Evolutionary conservation across 1,140 invertebrate species (phyloP).

Genomic region (Marisa cornuarietis): DNA sequence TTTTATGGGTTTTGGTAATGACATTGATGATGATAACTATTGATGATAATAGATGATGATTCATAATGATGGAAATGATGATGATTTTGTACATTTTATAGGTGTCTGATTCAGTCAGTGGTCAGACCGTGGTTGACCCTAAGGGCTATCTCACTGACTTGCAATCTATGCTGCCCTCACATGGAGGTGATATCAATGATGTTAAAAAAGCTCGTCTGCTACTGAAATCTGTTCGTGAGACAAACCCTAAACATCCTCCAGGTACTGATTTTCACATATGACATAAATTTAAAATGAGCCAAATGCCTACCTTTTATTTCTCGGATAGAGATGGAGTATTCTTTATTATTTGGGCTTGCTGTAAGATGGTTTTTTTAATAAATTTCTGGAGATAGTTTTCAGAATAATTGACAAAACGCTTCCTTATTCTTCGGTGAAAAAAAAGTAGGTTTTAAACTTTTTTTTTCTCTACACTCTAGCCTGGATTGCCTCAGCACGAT

Average conservation of each 20-base stretch:
- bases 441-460: not conserved
- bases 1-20: not conserved
- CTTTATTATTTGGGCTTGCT: too few species aligned
- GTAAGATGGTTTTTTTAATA: too few species aligned
- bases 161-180: conserved; percentile 98
- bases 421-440: not conserved
- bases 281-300: too few species aligned
- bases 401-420: not conserved
- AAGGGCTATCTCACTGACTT: conserved; percentile 99
- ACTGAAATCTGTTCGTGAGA: conserved; percentile 94
- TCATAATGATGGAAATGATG: not conserved
- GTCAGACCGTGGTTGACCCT: conserved; percentile 99
- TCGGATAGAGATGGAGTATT: too few species aligned
- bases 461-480: conserved; percentile 68
- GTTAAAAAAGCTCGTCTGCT: conserved; percentile 98
- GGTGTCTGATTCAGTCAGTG: conserved; percentile 97
- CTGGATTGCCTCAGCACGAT: conserved; percentile 98
- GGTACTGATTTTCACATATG: conserved; percentile 9
- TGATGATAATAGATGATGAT: not conserved
- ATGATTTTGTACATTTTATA: conserved; percentile 35
- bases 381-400: too few species aligned
- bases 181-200: conserved; percentile 98
- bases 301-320: too few species aligned
- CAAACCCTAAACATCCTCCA: conserved; percentile 37
- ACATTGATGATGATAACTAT: not conserved